Base-by-base conservation (phyloP, 2,797 vertebrate species). In the Pteronotus mesoamericanus region DNA sequence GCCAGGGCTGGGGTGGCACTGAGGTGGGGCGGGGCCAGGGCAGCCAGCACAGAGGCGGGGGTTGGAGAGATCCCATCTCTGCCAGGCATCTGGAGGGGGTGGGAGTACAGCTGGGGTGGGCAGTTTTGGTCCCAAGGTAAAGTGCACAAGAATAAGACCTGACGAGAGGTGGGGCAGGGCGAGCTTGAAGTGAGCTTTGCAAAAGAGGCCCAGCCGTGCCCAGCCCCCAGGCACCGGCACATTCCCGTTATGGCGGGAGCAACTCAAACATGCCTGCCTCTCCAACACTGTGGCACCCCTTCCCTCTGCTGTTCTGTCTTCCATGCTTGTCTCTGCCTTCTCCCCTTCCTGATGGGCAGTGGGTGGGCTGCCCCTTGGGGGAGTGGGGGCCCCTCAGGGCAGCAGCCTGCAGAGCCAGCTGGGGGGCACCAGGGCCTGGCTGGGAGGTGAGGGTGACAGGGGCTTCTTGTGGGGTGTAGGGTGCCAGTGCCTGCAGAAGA, bases 51-150 rank as follows among this genome's bases (percentile, higher is more conserved):
- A 53, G 46, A 48, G 61, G 11, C n/a, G 29, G 2, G 55, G 34
- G 26, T 7, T 18, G 18, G 71, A 86, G 66, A 75, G 59, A 61
- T 48, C 24, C 12, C 29, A 29, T 46, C 26, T 85, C 61, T 44
- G 84, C 51, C 32, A 39, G 72, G 55, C 39, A 66, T 75, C 82
- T 7, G 34, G 79, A 64, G 21, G 3, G 37, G 22, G 51, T 14
- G 29, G 71, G 72, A 22, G 6, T 55, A 32, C 34, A 48, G n/a
- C 24, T 24, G 3, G 39, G 55, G 22, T 18, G 82, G 26, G 59
- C 34, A 86, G 71, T 87, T 96, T 77, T 94, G 92, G 92, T 94
- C 91, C 91, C 71, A 91, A 93, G 88, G 91, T 93, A 82, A 96
- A 97, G 86, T 95, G 79, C 66, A 39, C 37, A 84, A 89, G 82